A percentile compares a stretch with the other conserved stretches of the same genome.
Conservation (phyloP, 2,113 vertebrate species). For the Planiliza haematocheilus region DNA sequence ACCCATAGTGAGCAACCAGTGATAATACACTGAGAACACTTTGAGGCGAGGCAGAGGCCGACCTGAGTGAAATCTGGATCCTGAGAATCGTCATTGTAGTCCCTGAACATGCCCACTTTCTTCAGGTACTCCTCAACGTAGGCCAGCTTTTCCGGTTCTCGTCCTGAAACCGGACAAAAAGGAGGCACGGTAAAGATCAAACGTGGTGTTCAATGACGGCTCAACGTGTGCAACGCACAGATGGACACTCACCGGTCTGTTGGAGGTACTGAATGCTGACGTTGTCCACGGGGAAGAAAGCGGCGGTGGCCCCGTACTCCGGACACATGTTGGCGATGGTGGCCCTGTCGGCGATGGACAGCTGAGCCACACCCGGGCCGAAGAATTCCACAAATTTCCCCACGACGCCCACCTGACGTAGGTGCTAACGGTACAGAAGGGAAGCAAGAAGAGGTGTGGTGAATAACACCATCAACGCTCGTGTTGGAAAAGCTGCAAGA, state of each 20-base stretch:
- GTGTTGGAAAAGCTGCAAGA: background rate
- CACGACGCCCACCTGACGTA: constrained; percentile 95
- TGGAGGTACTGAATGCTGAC: constrained; percentile 91
- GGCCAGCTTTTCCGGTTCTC: constrained; percentile 87
- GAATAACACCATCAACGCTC: no score
- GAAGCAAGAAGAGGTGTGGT: background rate
- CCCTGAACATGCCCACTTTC: constrained; percentile 91
- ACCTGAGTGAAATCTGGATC: constrained; percentile 96
- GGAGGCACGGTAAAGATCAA: background rate
- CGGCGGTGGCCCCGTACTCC: constrained; percentile 96
- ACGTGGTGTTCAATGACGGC: background rate
- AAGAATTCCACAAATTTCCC: constrained; percentile 99
- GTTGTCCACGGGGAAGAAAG: constrained; percentile 94
- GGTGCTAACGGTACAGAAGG: constrained; percentile 84
- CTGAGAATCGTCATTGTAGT: constrained; percentile 88
- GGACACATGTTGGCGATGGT: constrained; percentile 99
- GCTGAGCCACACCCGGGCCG: constrained; percentile 91
- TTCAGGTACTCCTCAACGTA: constrained; percentile 89
- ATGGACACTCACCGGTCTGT: constrained; percentile 88
- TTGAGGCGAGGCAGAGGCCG: background rate
- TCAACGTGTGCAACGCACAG: no score
- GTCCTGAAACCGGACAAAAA: constrained; percentile 81
- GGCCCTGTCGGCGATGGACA: constrained; percentile 97
- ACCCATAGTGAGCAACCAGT: no score
- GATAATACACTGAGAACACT: no score